Evolutionary conservation across 2,888 invertebrate species (phyloP), one percentile per base, ranked within the genome.

Genomic region (Cerastoderma edule): DNA sequence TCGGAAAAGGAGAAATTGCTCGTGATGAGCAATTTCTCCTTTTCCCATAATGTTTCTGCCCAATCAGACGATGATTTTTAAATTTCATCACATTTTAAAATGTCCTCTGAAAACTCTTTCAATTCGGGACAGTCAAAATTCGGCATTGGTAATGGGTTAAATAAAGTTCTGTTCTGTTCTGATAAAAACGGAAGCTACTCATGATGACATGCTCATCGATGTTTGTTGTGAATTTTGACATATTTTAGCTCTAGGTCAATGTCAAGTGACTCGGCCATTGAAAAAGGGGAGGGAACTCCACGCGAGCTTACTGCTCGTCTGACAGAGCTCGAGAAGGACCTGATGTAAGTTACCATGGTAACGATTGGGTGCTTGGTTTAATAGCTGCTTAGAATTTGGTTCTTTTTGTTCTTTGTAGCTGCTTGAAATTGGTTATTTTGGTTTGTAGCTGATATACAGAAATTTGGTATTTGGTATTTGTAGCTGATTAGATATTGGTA

Each of bases 211-310:
- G n/a, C n/a, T n/a, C n/a, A n/a, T n/a, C n/a, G n/a, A n/a, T n/a
- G n/a, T n/a, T n/a, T n/a, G n/a, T n/a, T n/a, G n/a, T n/a, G n/a
- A n/a, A n/a, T n/a, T n/a, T n/a, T n/a, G 24, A 13, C 44, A 44
- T 27, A 28, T n/a, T 75, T 30, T 71, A 86, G 85, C 73, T 86
- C 85, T 33, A 68, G 82, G 56, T 90, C 90, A 6, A 83, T 85
- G 16, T 90, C 91, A 13, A 90, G 89, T 80, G 92, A 92, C 66
- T 92, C 92, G 0, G 90, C 89, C 10, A 87, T 92, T 33, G 91
- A 91, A 66, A 81, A 79, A 71, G 86, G 83, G 22, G 88, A 88
- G 33, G 80, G 80, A 16, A 78, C 81, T 30, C 83, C 87, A 24
- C 75, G 80, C n/a, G 88, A 87, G 32, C 73, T 85, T 6, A 72